Base-by-base conservation (phyloP, 2,888 invertebrate species). In the Cephus sareptanus region DNA sequence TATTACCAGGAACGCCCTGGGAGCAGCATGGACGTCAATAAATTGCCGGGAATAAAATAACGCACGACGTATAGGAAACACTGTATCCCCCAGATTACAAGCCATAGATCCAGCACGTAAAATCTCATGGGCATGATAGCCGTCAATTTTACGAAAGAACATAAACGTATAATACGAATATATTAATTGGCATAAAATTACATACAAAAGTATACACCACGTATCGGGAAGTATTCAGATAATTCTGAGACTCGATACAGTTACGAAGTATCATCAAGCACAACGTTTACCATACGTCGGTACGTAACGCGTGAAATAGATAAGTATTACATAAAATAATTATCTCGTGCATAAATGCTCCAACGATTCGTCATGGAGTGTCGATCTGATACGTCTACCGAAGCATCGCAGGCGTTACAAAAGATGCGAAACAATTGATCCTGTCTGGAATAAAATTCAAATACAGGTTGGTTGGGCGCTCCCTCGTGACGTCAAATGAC, bases 401-500 rank as follows among this genome's bases (percentile, higher is more conserved):
- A 83, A 83, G 83, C 85, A 80, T 84, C 81, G 74, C 83, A 77
- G 81, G 81, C 81, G 77, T 78, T 73, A 79, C 78, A 81, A 82
- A 82, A 77, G 82, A 79, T 81, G 82, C 69, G 69, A 69, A 81
- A 85, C 86, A 87, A 89, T 88, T 85, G 86, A 83, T 84, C 84
- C 76, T 81, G 75, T 31, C 80, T 81, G 82, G 75, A 80, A 83
- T 83, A 85, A 87, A 87, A 84, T 80, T 83, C 84, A 80, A 78
- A 81, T 79, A 83, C 80, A 83, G 80, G 78, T 79, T 81, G 77
- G 79, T 74, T 75, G 73, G 84, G 84, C 86, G 84, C 86, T 83
- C 87, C 86, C 85, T 85, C 79, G 79, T 86, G 83, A 83, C 85
- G 82, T 83, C 81, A 81, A 80, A 78, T 85, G 84, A 84, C 85